These are phyloP conservation scores for Drosophila athabasca DNA, from an alignment of 1,140 invertebrate species.

Conservation along the genomic window DNA sequence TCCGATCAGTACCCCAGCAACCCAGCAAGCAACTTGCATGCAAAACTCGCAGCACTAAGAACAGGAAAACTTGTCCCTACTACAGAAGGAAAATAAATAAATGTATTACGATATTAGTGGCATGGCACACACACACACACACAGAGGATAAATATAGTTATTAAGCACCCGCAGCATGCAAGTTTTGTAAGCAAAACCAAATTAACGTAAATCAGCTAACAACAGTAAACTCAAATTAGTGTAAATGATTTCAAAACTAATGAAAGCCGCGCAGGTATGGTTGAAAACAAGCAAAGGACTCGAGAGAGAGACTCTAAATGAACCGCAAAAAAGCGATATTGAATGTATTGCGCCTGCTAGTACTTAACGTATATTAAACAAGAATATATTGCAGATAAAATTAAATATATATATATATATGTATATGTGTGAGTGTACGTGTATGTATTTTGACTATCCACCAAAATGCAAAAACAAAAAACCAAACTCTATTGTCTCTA, in stretches of 20 bases:
- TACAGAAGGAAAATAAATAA: no score
- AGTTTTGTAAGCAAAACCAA: conserved; percentile 20
- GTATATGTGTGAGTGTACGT: conserved; percentile 12
- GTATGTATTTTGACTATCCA: conserved; percentile 66
- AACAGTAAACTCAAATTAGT: background rate
- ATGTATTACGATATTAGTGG: no score
- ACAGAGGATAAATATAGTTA: conserved; percentile 31
- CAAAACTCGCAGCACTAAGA: conserved; percentile 6
- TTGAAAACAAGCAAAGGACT: background rate
- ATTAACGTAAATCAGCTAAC: conserved; percentile 44
- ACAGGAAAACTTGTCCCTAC: background rate
- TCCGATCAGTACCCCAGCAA: conserved; percentile 1
- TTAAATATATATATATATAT: conserved; percentile 44
- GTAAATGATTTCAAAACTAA: no score
- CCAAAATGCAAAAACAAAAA: conserved; percentile 9
- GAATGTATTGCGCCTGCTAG: conserved; percentile 79
- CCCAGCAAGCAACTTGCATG: conserved; percentile 35
- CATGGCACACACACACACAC: conserved; percentile 35
- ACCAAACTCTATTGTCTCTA: conserved; percentile 47
- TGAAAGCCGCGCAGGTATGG: no score
- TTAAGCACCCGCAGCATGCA: conserved; percentile 41
- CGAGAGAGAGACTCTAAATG: conserved; percentile 25
- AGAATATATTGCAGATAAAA: conserved; percentile 64
- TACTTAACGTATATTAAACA: conserved; percentile 71
- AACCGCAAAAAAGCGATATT: conserved; percentile 60